Evolutionary conservation across 2,888 invertebrate genomes (phyloP).

Genomic region (Digitonthophagus gazella): DNA sequence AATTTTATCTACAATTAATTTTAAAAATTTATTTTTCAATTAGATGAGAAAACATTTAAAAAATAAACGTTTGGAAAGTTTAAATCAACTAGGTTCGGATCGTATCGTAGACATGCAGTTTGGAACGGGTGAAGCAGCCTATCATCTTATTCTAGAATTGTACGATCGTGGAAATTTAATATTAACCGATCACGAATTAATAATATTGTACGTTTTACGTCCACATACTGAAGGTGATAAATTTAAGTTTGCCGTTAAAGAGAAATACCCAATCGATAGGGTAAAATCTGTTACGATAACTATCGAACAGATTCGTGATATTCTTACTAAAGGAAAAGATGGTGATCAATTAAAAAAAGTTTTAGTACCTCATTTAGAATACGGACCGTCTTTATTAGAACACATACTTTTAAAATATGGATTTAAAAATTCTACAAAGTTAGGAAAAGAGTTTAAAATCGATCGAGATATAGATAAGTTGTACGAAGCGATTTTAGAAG

Average conservation of each 20-base stretch:
- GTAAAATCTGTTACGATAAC: conserved; percentile 64
- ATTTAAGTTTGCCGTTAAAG: conserved; percentile 85
- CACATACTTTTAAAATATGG: conserved; percentile 77
- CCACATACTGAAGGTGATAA: conserved; percentile 92
- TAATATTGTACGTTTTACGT: conserved; percentile 87
- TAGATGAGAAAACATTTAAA: conserved; percentile 94
- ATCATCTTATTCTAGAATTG: conserved; percentile 92
- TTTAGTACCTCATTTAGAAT: conserved; percentile 82
- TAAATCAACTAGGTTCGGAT: conserved; percentile 87
- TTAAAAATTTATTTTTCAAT: conserved; percentile 36
- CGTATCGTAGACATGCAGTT: conserved; percentile 94
- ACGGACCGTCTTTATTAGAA: conserved; percentile 88
- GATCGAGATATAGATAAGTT: conserved; percentile 63
- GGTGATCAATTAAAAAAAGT: conserved; percentile 80
- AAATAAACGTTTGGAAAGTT: conserved; percentile 86
- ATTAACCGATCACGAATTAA: conserved; percentile 86
- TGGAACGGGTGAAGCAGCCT: conserved; percentile 88
- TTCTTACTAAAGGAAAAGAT: conserved; percentile 62
- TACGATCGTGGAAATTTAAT: conserved; percentile 96
- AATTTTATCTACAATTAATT: no score
- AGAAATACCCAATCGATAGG: conserved; percentile 82
- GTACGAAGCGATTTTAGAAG: conserved; percentile 64
- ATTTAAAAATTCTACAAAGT: conserved; percentile 59
- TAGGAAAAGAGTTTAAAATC: conserved; percentile 67
- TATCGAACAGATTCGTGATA: conserved; percentile 57